phyloP scores from a whole-genome alignment of 2,797 vertebrate genomes.

The Petrocephalus schoutedeni region DNA sequence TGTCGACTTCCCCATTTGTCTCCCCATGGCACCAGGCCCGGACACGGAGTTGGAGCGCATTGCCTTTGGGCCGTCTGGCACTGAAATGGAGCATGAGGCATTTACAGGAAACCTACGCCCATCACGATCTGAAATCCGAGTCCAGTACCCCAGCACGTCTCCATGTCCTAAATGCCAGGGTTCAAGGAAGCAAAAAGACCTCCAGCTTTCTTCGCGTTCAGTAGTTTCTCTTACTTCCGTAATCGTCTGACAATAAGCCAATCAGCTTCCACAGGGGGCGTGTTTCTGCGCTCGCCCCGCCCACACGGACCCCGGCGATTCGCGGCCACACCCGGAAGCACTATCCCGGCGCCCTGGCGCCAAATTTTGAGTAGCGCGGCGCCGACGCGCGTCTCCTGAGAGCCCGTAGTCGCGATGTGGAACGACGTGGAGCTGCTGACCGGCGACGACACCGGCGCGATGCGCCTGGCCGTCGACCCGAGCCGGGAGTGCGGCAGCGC shows the following conservation, averaged over 20 bases:
- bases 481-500: slow-evolving; percentile 69
- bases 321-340: slow-evolving; percentile 25
- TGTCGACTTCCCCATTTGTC: not conserved
- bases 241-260: not conserved
- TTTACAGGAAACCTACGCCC: not conserved
- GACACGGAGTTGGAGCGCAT: not conserved
- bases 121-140: not conserved
- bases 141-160: not conserved
- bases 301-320: not conserved
- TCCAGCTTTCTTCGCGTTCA: not conserved
- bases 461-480: slow-evolving; percentile 60
- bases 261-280: not conserved
- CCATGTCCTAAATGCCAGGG: not conserved
- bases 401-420: slow-evolving; percentile 68
- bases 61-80: not conserved
- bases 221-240: not conserved
- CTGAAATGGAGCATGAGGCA: not conserved
- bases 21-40: not conserved
- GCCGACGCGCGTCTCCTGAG: not conserved
- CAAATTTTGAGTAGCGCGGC: slow-evolving; percentile 21
- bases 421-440: slow-evolving; percentile 77
- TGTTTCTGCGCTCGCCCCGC: not conserved
- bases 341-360: slow-evolving; percentile 17
- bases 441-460: slow-evolving; percentile 79
- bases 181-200: not conserved